These are phyloP conservation scores for sheep (Ovis aries) DNA, from an alignment of 2,113 vertebrate species.

Conservation along the genomic window ARS-UI_Ramb_v3.0 NC_056070.1:58327001-58327500, in stretches of 20 bases:
- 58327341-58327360: not conserved
- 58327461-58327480: not conserved
- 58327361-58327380: not conserved
- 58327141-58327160: not conserved
- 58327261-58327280: not conserved
- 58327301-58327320: not conserved
- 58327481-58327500: not conserved
- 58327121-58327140: not conserved
- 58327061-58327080: not conserved
- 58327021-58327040: not conserved
- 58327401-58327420: not conserved
- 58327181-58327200: not conserved
- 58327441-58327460: not conserved
- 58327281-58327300: not conserved
- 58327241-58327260: not conserved
- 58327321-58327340: not conserved
- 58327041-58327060: not conserved
- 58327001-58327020: not conserved
- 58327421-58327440: not conserved
- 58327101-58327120: not conserved
- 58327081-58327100: fast-evolving
- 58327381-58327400: not conserved
- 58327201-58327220: not conserved
- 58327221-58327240: not conserved
- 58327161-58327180: not conserved